Percentiles rank a stretch among this genome's conserved stretches.
These are phyloP conservation scores for Prosopocoilus inquinatus DNA, from an alignment of 2,888 invertebrate genomes.

Conservation along the genomic window DNA sequence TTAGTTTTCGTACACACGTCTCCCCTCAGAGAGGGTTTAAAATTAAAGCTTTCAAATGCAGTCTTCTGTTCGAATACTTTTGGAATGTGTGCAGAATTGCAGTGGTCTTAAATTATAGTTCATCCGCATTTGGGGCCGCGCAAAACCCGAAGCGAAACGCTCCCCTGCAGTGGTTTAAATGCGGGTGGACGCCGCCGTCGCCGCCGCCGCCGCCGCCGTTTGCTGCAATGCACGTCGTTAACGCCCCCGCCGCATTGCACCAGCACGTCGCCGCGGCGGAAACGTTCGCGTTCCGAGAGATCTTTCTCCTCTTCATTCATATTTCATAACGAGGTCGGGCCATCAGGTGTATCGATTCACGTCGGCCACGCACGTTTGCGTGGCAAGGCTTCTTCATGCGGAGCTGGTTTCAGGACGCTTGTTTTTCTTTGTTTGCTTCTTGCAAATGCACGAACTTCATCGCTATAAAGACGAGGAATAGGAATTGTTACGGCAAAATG, in stretches of 20 bases:
- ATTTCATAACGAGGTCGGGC: constrained; percentile 18
- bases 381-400: not conserved
- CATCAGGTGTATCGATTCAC: constrained; percentile 18
- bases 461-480: no score
- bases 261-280: constrained; percentile 19
- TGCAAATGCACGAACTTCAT: no score
- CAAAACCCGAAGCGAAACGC: constrained; percentile 31
- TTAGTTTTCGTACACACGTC: no score
- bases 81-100: constrained; percentile 2
- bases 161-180: constrained; percentile 31
- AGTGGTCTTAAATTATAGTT: constrained; percentile 30
- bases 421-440: no score
- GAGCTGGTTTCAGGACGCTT: no score
- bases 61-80: not conserved
- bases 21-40: not conserved
- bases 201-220: constrained; percentile 16
- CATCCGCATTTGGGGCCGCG: constrained; percentile 35
- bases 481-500: no score
- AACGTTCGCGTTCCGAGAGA: not conserved
- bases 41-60: not conserved
- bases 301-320: constrained; percentile 9
- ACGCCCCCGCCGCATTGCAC: constrained; percentile 52
- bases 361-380: constrained; percentile 8
- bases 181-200: constrained; percentile 21
- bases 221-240: constrained; percentile 17